These are phyloP conservation scores for Carcina quercana DNA, from an alignment of 2,888 invertebrate genomes.

Conservation along the genomic window DNA sequence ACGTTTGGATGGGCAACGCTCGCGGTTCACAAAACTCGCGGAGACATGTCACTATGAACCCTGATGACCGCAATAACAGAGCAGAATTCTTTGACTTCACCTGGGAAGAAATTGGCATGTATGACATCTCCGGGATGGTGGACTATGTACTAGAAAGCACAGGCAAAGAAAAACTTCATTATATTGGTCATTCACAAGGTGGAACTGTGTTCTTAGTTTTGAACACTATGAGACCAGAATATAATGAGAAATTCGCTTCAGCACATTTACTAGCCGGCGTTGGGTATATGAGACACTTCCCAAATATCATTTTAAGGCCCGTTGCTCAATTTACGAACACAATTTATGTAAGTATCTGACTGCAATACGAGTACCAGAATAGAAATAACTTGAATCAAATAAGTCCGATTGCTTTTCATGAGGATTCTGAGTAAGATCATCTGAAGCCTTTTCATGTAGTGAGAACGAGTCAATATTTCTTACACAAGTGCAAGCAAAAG, in stretches of 20 bases:
- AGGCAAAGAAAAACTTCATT: constrained; percentile 17
- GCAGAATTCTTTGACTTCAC: constrained; percentile 22
- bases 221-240: constrained; percentile 16
- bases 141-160: constrained; percentile 19
- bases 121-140: constrained; percentile 15
- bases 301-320: constrained; percentile 6
- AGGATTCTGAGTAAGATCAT: too few species aligned
- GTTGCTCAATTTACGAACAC: constrained; percentile 8
- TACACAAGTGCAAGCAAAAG: too few species aligned
- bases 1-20: constrained; percentile 82
- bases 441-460: too few species aligned
- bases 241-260: constrained; percentile 16
- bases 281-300: constrained; percentile 18
- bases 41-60: constrained; percentile 12
- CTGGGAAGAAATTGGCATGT: constrained; percentile 22
- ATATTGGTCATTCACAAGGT: constrained; percentile 24
- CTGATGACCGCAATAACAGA: constrained; percentile 8
- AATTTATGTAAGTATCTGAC: constrained; percentile 14
- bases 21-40: constrained; percentile 78
- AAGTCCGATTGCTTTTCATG: too few species aligned
- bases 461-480: too few species aligned
- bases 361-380: neutral
- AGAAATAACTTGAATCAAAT: too few species aligned
- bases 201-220: constrained; percentile 17
- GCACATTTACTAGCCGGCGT: constrained; percentile 22